Evolutionary conservation across 1,140 invertebrate genomes (phyloP).

Genomic region (Drosophila melanica): DNA sequence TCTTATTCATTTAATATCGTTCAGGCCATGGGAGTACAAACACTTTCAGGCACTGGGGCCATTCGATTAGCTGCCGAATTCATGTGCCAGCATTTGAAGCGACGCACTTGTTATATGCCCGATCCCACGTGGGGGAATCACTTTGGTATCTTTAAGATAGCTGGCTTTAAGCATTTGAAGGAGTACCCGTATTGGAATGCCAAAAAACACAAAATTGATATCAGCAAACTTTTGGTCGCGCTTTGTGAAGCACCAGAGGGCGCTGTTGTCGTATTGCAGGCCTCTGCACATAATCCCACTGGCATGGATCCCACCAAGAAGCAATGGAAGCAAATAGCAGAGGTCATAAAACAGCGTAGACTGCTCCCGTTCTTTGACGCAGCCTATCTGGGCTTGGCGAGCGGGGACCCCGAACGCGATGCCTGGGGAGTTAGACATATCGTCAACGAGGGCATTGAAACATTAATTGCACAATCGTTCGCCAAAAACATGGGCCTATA

Average conservation of each 20-base stretch:
- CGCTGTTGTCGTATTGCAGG: constrained; percentile 96
- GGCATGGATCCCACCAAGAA: constrained; percentile 96
- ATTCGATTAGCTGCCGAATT: constrained; percentile 95
- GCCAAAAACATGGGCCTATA: constrained; percentile 99
- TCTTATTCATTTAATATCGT: constrained; percentile 27
- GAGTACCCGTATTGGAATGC: constrained; percentile 97
- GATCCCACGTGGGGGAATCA: constrained; percentile 98
- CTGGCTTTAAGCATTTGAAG: constrained; percentile 92
- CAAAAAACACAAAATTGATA: constrained; percentile 96
- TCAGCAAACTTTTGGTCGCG: constrained; percentile 83
- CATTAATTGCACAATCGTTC: constrained; percentile 96
- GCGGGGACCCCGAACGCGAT: constrained; percentile 93
- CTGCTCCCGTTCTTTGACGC: constrained; percentile 99
- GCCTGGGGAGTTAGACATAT: constrained; percentile 95
- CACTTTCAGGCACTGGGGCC: constrained; percentile 97
- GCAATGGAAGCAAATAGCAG: constrained; percentile 93
- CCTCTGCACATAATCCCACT: constrained; percentile 99
- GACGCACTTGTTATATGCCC: constrained; percentile 93
- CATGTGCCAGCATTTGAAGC: constrained; percentile 91
- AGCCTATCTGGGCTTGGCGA: constrained; percentile 99
- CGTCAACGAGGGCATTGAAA: constrained; percentile 94
- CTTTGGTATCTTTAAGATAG: constrained; percentile 94
- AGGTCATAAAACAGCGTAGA: constrained; percentile 91
- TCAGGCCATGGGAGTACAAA: constrained; percentile 86
- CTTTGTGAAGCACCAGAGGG: constrained; percentile 94